A percentile compares a stretch with the other conserved stretches of the same genome.
Conservation (phyloP, 2,113 vertebrate species). For the Nothobranchius kuhntae region DNA sequence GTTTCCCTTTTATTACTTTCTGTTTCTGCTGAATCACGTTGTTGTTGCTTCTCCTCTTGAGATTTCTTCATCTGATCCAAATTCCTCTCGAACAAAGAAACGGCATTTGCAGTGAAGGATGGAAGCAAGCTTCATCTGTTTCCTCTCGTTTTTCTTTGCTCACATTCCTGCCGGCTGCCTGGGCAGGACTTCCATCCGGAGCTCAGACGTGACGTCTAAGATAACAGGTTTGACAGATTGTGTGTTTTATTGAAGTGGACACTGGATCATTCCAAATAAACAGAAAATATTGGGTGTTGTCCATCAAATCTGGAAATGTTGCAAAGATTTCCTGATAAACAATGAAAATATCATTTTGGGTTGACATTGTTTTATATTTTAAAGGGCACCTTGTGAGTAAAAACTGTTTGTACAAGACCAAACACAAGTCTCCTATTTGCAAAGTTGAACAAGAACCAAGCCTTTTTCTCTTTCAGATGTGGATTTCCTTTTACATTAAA, state of each 20-base stretch:
- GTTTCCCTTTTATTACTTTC: constrained; percentile 43
- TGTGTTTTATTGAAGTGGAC: neutral
- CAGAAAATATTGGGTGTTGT: neutral
- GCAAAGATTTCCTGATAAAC: no score
- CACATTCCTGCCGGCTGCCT: constrained; percentile 32
- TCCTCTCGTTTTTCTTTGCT: constrained; percentile 22
- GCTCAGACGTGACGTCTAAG: constrained; percentile 49
- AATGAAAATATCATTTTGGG: no score
- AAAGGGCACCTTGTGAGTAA: no score
- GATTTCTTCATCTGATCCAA: constrained; percentile 47
- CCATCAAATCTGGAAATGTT: no score
- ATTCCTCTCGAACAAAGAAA: constrained; percentile 42
- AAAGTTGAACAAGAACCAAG: no score
- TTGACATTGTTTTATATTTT: no score
- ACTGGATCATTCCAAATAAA: neutral
- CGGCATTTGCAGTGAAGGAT: constrained; percentile 33
- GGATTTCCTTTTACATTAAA: no score
- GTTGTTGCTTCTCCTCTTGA: constrained; percentile 28
- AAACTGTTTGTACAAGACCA: no score
- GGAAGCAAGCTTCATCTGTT: constrained; percentile 35
- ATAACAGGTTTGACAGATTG: constrained; percentile 14
- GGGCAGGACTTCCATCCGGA: constrained; percentile 30
- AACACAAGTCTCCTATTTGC: no score
- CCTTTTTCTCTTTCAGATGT: no score
- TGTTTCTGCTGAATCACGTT: constrained; percentile 26